Percentiles rank a stretch among this genome's conserved stretches.
These are phyloP conservation scores for Caranx melampygus DNA, from an alignment of 2,113 vertebrate species.

Conservation along the genomic window DNA sequence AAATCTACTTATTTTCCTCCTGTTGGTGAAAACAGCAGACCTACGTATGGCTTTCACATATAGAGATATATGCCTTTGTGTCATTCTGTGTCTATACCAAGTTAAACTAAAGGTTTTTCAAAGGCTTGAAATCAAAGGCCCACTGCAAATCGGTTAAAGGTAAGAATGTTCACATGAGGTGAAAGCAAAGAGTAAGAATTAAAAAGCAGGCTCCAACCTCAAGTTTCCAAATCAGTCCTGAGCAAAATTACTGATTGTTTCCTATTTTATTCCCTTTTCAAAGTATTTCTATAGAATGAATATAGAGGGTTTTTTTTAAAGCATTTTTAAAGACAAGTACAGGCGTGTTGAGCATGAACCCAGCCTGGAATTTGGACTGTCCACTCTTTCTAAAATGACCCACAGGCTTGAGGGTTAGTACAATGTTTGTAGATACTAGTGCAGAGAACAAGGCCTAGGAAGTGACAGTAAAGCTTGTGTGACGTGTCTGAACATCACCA, in stretches of 20 bases:
- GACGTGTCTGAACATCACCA: neutral
- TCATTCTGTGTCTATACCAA: neutral
- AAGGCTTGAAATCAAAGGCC: neutral
- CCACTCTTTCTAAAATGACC: neutral
- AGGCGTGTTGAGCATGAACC: neutral
- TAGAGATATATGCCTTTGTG: neutral
- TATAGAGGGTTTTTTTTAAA: neutral
- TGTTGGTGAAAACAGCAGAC: neutral
- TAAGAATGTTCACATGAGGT: neutral
- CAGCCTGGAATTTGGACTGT: neutral
- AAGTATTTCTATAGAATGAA: neutral
- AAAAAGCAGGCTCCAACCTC: neutral
- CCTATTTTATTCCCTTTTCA: neutral
- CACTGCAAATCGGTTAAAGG: conserved; percentile 16
- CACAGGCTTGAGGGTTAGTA: neutral
- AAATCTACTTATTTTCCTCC: neutral
- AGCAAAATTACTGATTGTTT: neutral
- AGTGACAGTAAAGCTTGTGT: neutral
- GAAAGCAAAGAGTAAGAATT: neutral
- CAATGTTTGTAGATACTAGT: neutral
- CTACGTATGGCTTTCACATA: conserved; percentile 43
- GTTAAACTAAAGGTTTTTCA: neutral
- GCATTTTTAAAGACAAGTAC: neutral
- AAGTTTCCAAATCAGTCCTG: neutral
- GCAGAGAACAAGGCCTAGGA: neutral